These are phyloP conservation scores for Eurytemora carolleeae DNA, from an alignment of 1,140 invertebrate species.

Conservation along the genomic window DNA sequence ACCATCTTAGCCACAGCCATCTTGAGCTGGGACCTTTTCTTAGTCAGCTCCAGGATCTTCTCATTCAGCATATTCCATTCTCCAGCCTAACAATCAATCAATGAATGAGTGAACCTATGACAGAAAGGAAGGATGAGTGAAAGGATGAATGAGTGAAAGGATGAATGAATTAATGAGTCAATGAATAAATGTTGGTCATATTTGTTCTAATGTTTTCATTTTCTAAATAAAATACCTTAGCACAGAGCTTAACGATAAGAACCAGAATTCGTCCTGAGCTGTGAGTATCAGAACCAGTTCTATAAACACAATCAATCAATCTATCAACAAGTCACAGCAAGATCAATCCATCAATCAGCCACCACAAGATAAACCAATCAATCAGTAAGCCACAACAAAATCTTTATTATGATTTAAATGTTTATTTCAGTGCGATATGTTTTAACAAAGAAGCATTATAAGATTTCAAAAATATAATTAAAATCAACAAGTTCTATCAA, in stretches of 20 bases:
- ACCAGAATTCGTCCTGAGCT: constrained; percentile 85
- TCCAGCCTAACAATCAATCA: constrained; percentile 69
- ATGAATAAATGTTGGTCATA: background rate
- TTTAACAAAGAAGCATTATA: no score
- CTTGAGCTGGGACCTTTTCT: constrained; percentile 87
- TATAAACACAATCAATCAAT: no score
- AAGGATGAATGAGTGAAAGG: no score
- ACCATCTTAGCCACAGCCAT: constrained; percentile 98
- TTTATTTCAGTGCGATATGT: no score
- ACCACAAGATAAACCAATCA: no score
- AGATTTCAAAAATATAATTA: no score
- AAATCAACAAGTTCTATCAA: no score
- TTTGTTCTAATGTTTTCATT: no score
- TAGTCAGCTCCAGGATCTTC: constrained; percentile 72
- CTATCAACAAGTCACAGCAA: no score
- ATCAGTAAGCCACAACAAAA: no score
- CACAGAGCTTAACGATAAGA: constrained; percentile 61
- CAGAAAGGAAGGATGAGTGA: background rate
- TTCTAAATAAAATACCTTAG: constrained; percentile 3
- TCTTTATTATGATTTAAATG: no score
- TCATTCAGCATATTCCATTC: constrained; percentile 87
- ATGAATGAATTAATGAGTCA: background rate
- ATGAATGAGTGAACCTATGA: background rate
- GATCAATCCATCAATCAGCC: no score
- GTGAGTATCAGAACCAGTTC: constrained; percentile 71